These are phyloP conservation scores for Emys orbicularis DNA, from an alignment of 2,797 vertebrate genomes.

Conservation along the genomic window DNA sequence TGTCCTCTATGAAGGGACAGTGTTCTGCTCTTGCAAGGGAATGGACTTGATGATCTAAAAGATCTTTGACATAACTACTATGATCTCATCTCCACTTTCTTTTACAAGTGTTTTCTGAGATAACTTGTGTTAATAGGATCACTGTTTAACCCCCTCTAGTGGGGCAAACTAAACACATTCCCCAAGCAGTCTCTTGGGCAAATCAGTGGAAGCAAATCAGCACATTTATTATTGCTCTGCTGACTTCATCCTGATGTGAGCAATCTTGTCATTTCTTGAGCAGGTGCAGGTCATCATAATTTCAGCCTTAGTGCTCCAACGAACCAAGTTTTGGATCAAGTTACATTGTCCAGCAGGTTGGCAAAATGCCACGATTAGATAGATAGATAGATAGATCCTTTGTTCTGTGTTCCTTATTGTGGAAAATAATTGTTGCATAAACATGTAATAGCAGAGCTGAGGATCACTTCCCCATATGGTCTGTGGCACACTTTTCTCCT, in stretches of 20 bases:
- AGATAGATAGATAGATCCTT: fast-evolving
- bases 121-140: not conserved
- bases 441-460: slow-evolving; percentile 49
- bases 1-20: not conserved
- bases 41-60: not conserved
- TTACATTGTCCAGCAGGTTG: not conserved
- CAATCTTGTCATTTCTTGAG: slow-evolving; percentile 7
- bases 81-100: not conserved
- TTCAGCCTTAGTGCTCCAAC: not conserved
- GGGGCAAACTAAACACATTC: not conserved
- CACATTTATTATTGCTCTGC: fast-evolving
- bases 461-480: slow-evolving; percentile 72
- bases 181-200: not conserved
- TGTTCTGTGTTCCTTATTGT: not conserved
- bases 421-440: slow-evolving; percentile 66
- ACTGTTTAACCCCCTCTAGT: not conserved
- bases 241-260: slow-evolving; percentile 15
- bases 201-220: fast-evolving
- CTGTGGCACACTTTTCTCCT: slow-evolving; percentile 74
- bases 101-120: not conserved
- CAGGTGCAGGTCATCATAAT: slow-evolving; percentile 11
- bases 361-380: not conserved
- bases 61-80: not conserved
- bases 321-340: slow-evolving; percentile 7
- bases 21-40: not conserved